A percentile compares a stretch with the other conserved stretches of the same genome.
phyloP scores from a whole-genome alignment of 2,888 invertebrate species.

The Drosophila cognata region DNA sequence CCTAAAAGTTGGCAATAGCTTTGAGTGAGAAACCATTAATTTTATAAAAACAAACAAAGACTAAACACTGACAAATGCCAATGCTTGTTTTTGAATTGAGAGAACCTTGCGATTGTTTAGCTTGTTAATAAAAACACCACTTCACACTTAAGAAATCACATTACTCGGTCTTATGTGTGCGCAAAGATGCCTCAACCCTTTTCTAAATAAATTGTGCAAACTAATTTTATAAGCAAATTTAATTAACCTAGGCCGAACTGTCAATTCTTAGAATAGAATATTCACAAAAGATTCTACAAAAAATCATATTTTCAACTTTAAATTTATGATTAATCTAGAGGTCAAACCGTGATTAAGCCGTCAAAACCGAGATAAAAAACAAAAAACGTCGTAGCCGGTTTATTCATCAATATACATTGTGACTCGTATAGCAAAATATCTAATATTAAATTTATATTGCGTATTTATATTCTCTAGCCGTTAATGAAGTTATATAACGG shows the following conservation, averaged over 20 bases:
- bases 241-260: neutral
- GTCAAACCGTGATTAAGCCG: neutral
- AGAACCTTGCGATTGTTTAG: neutral
- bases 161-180: neutral
- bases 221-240: neutral
- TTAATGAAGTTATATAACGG: neutral
- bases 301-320: neutral
- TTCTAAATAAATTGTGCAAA: neutral
- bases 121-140: neutral
- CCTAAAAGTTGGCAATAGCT: conserved; percentile 25
- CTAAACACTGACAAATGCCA: neutral
- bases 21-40: neutral
- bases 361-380: neutral
- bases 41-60: neutral
- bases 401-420: neutral
- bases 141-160: neutral
- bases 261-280: neutral
- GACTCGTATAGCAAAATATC: neutral
- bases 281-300: neutral
- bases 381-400: neutral
- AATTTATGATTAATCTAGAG: neutral
- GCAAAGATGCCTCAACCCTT: neutral
- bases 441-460: neutral
- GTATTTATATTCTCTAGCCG: neutral
- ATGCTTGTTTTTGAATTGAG: neutral